Conservation (phyloP, 2,113 vertebrate genomes). For the Plecotus auritus region DNA sequence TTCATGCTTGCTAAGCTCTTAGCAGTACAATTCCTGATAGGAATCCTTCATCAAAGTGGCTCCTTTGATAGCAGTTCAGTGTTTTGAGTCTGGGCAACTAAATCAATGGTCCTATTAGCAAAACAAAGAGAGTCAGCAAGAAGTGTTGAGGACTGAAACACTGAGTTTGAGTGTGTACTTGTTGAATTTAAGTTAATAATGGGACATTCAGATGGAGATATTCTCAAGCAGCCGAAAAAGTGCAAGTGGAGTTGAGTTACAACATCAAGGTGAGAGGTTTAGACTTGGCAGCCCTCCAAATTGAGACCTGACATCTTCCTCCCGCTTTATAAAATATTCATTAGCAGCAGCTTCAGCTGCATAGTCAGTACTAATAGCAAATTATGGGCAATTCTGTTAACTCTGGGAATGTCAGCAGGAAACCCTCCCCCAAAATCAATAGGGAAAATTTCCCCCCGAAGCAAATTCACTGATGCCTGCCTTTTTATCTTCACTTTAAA, state of each 20-base stretch:
- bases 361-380: not conserved
- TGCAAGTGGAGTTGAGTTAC: not conserved
- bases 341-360: not conserved
- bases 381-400: conserved; percentile 11
- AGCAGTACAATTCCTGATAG: not conserved
- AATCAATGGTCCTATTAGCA: not conserved
- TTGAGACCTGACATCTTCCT: not conserved
- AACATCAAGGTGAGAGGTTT: not conserved
- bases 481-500: not conserved
- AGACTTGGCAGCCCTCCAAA: not conserved
- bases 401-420: not conserved
- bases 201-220: not conserved
- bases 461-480: conserved; percentile 8
- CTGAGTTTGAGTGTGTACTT: not conserved
- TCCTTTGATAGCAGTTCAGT: not conserved
- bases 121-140: not conserved
- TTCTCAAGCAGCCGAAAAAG: not conserved
- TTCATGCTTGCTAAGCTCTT: not conserved
- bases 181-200: not conserved
- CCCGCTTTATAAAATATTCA: conserved; percentile 48
- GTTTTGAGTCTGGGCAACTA: not conserved
- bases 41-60: not conserved
- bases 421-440: not conserved
- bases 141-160: not conserved
- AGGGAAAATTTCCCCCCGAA: not conserved